These are phyloP conservation scores for Hemicentrotus pulcherrimus DNA, from an alignment of 35 echinoderm and acorn worm genomes.

Conservation along the genomic window DNA sequence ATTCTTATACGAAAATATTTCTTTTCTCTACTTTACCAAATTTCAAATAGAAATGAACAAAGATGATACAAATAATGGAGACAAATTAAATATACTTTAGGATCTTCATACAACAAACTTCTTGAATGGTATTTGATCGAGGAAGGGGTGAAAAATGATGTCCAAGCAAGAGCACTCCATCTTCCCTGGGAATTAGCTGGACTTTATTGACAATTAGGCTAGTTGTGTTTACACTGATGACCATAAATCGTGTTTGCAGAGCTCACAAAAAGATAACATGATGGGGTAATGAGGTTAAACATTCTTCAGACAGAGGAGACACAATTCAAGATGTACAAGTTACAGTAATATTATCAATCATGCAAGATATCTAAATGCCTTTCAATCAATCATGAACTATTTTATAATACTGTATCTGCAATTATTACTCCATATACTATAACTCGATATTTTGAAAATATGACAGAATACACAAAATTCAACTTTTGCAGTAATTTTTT, in stretches of 20 bases:
- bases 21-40: too few relatives aligned
- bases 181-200: not conserved
- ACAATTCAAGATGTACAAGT: not conserved
- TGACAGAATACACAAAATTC: not conserved
- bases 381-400: not conserved
- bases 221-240: constrained; percentile 1
- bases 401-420: not conserved
- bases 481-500: not conserved
- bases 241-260: not conserved
- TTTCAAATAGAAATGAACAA: too few relatives aligned
- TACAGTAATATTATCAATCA: not conserved
- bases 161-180: not conserved
- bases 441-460: too few relatives aligned
- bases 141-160: not conserved
- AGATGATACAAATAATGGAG: too few relatives aligned
- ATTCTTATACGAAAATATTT: too few relatives aligned
- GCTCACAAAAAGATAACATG: not conserved
- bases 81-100: too few relatives aligned
- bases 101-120: too few relatives aligned
- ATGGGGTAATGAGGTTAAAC: not conserved
- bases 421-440: too few relatives aligned
- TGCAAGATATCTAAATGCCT: not conserved
- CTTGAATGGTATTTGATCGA: not conserved
- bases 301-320: not conserved
- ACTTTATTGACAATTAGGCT: constrained; percentile 19